Conservation (phyloP, 2,113 vertebrate species). For the Malurus melanocephalus region DNA sequence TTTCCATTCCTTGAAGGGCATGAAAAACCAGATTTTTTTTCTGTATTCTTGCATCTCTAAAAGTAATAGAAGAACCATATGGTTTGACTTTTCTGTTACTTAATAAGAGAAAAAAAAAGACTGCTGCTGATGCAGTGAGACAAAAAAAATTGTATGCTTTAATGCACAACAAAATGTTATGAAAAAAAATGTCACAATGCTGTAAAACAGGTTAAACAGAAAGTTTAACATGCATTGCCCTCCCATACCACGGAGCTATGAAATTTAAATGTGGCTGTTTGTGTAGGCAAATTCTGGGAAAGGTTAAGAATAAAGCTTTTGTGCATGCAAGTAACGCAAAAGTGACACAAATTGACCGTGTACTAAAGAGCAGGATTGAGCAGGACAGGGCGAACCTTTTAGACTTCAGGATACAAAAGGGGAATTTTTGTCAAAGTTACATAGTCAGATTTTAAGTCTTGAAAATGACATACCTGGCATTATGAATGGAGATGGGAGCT, state of each 20-base stretch:
- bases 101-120: neutral
- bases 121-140: neutral
- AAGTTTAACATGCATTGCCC: neutral
- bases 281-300: neutral
- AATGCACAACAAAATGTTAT: neutral
- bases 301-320: neutral
- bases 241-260: neutral
- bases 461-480: neutral
- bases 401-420: neutral
- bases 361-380: neutral
- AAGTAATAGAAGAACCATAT: neutral
- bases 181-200: neutral
- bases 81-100: neutral
- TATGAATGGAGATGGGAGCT: too few species aligned
- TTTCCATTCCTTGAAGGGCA: neutral
- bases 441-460: neutral
- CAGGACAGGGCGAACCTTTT: neutral
- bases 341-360: rapidly evolving
- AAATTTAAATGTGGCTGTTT: neutral
- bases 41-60: neutral
- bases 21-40: neutral
- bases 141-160: neutral
- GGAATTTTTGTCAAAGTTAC: neutral
- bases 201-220: neutral
- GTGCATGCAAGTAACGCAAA: neutral